Conservation (phyloP, 2,888 invertebrate species). For the Ichneumon xanthorius region DNA sequence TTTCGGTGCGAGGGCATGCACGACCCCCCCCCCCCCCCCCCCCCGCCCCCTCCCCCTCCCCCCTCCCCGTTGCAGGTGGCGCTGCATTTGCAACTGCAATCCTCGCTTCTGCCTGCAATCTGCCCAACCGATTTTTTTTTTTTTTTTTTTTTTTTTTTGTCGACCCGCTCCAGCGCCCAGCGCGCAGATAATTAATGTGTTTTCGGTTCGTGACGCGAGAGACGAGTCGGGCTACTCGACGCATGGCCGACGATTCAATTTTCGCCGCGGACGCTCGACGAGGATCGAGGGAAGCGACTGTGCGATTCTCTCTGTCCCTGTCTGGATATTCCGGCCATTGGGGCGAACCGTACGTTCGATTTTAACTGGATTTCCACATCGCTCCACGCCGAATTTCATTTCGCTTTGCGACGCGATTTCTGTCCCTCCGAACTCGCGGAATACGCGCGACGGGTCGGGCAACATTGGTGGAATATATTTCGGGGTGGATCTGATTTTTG, state of each 20-base stretch:
- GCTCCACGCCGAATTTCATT: slow-evolving; percentile 70
- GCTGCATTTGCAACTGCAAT: slow-evolving; percentile 37
- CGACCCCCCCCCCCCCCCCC: not conserved
- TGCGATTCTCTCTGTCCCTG: slow-evolving; percentile 44
- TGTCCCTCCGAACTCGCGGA: slow-evolving; percentile 7
- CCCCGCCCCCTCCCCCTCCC: too few relatives aligned
- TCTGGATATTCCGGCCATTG: slow-evolving; percentile 39
- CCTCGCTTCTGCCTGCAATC: not conserved
- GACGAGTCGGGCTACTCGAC: slow-evolving; percentile 47
- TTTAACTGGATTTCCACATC: slow-evolving; percentile 78
- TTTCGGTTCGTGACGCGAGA: slow-evolving; percentile 69
- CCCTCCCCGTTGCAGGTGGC: not conserved
- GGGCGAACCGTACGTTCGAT: slow-evolving; percentile 63
- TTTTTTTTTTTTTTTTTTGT: not conserved
- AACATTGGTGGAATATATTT: slow-evolving; percentile 29
- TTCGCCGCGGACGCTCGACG: slow-evolving; percentile 65
- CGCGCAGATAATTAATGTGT: slow-evolving; percentile 82
- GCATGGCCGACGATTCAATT: slow-evolving; percentile 71
- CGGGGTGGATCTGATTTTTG: slow-evolving; percentile 31
- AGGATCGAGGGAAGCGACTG: slow-evolving; percentile 36
- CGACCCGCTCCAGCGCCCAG: slow-evolving; percentile 55
- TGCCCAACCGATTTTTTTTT: not conserved
- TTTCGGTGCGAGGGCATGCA: slow-evolving; percentile 13
- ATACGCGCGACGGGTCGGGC: not conserved
- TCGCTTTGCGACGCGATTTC: slow-evolving; percentile 57